Evolutionary conservation across 1,140 invertebrate species (phyloP).

Genomic region (Pentalonia nigronervosa): DNA sequence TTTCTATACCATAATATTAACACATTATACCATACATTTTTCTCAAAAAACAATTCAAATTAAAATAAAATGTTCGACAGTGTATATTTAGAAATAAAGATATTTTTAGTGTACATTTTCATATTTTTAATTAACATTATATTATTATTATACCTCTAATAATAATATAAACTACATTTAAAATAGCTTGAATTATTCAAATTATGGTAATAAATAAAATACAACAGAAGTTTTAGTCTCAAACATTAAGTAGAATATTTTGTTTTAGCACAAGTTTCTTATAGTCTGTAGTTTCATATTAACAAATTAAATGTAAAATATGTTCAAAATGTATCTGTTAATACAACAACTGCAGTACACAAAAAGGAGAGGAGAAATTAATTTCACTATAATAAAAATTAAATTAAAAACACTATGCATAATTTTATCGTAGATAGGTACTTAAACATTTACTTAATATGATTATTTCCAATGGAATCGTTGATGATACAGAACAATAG

Average conservation of each 20-base stretch:
- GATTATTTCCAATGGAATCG: neutral
- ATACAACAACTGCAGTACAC: neutral
- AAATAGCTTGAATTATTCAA: neutral
- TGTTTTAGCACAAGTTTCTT: neutral
- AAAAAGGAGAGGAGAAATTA: neutral
- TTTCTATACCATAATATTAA: neutral
- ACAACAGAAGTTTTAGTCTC: neutral
- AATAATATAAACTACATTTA: neutral
- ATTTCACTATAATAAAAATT: neutral
- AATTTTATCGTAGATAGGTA: neutral
- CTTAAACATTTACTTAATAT: neutral
- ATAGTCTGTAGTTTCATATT: neutral
- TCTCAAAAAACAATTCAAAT: neutral
- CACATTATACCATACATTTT: neutral
- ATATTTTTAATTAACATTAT: neutral
- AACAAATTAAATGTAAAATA: neutral
- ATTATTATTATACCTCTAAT: neutral
- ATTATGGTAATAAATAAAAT: neutral
- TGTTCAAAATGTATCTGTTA: neutral
- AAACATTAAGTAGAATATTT: conserved; percentile 7
- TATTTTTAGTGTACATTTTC: neutral
- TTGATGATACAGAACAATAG: neutral
- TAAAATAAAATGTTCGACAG: neutral
- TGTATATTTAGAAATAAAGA: neutral
- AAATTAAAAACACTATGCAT: neutral